Percentiles rank a stretch among this genome's conserved stretches.
These are phyloP conservation scores for Malurus melanocephalus DNA, from an alignment of 2,113 vertebrate genomes.

Conservation along the genomic window DNA sequence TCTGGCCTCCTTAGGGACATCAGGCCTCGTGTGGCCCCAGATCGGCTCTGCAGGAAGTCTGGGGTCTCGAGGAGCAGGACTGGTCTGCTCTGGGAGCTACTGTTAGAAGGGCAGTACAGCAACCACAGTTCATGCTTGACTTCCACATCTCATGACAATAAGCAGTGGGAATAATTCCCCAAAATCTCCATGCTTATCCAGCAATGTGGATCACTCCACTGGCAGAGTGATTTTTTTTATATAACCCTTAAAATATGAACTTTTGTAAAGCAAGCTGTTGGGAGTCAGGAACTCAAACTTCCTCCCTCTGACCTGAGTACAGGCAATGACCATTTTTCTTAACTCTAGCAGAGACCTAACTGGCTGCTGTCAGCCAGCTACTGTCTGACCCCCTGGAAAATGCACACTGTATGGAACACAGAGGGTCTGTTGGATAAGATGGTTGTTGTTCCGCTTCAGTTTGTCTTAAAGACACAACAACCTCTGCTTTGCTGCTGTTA, in stretches of 20 bases:
- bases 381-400: background rate
- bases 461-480: background rate
- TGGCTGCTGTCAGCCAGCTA: background rate
- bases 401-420: background rate
- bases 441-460: background rate
- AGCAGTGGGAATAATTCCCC: background rate
- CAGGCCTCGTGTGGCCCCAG: rapidly evolving
- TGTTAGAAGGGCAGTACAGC: background rate
- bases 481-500: background rate
- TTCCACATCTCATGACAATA: background rate
- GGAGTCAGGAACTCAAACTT: background rate
- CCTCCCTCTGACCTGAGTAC: background rate
- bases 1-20: background rate
- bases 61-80: background rate
- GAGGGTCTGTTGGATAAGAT: background rate
- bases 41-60: background rate
- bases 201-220: background rate
- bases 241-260: background rate
- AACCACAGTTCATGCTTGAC: background rate
- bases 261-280: background rate
- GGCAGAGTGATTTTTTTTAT: rapidly evolving
- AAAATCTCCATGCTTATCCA: background rate
- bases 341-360: background rate
- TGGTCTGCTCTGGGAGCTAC: background rate
- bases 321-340: background rate